These are phyloP conservation scores for Listronotus oregonensis DNA, from an alignment of 1,140 invertebrate species.

Conservation along the genomic window DNA sequence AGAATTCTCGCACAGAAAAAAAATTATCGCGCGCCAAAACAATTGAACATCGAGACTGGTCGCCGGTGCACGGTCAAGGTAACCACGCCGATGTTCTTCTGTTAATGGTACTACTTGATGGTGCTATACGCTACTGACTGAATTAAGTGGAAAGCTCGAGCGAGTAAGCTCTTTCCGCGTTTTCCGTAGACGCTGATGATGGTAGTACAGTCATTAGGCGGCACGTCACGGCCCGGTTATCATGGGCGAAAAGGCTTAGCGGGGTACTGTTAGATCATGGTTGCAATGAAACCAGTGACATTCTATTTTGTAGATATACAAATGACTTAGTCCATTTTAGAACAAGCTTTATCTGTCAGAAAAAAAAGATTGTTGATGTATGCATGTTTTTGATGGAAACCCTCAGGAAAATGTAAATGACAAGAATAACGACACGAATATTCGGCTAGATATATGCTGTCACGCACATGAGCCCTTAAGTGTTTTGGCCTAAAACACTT, in stretches of 20 bases:
- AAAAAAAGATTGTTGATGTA: too few relatives aligned
- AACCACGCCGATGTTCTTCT: neutral
- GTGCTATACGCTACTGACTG: conserved; percentile 29
- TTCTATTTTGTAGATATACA: conserved; percentile 4
- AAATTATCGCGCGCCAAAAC: too few relatives aligned
- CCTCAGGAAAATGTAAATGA: too few relatives aligned
- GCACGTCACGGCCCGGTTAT: conserved; percentile 34
- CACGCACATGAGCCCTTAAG: too few relatives aligned
- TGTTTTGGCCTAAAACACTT: too few relatives aligned
- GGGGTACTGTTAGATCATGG: conserved; percentile 30
- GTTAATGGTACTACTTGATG: conserved; percentile 4
- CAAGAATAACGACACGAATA: too few relatives aligned
- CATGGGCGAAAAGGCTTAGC: conserved; percentile 27
- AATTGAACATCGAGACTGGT: too few relatives aligned
- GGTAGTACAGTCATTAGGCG: conserved; percentile 20
- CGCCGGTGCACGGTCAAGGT: conserved; percentile 20
- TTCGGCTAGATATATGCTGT: too few relatives aligned
- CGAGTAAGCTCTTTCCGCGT: conserved; percentile 28
- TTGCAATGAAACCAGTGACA: neutral
- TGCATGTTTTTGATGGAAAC: too few relatives aligned
- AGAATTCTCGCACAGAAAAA: too few relatives aligned
- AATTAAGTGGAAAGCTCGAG: conserved; percentile 21
- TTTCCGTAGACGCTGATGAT: conserved; percentile 22
- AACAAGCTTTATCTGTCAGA: too few relatives aligned
- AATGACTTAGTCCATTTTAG: too few relatives aligned